Base-by-base conservation (phyloP, 2,888 invertebrate species). In the Napeogenes sylphis region DNA sequence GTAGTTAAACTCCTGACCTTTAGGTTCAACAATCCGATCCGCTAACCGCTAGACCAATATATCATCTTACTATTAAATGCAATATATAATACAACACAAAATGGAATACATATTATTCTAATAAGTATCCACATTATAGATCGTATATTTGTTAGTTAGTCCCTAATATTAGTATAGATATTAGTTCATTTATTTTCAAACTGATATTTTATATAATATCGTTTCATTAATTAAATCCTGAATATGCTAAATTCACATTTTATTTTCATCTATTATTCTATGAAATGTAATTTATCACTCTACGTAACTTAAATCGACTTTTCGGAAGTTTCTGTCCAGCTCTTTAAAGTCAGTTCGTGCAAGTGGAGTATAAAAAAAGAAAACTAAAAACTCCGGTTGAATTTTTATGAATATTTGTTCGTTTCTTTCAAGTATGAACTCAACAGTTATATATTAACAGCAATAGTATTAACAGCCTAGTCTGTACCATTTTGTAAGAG, bases 291-390 rank as follows among this genome's bases (percentile, higher is more conserved):
- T 72, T 71, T 73, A 72, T 75, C 72, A 75, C 73, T 79, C 76
- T 75, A 79, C 75, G 78, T 83, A 87, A 87, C 82, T 88, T 87
- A 84, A 87, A 88, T 87, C 84, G 85, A 87, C 85, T 88, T 87
- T 77, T 76, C 73, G 76, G 79, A 84, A 87, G 79, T 85, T 86
- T 81, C 76, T 71, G 77, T 79, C 73, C 71, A 79, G 76, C 74
- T 83, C 74, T 82, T 78, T 80, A 79, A 79, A 81, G 76, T 76
- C 75, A 79, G 71, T 72, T 77, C 76, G 74, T 73, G 63, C 73
- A 70, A 73, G 65, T 64, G 74, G 66, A 78, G 77, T 78, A 83
- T 77, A 79, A 84, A 87, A 87, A 84, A 80, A 21, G 77, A 84
- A 82, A 80, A 80, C 74, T 76, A 68, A 64, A 69, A 72, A 71